Base-by-base conservation (phyloP, 2,113 vertebrate species). In the Platysteira castanea region DNA sequence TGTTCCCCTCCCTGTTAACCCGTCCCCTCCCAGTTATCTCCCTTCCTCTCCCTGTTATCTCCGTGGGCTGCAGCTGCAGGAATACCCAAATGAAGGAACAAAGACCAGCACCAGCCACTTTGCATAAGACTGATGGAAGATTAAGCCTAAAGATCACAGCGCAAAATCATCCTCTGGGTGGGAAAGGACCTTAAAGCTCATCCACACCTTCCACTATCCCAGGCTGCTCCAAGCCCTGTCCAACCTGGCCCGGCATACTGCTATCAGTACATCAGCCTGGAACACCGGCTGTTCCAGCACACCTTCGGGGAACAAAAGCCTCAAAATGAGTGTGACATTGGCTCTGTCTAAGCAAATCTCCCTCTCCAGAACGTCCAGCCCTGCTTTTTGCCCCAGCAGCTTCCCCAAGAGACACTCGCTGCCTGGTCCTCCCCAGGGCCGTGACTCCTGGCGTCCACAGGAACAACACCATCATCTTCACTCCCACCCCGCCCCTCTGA, bases 261-360 rank as follows among this genome's bases (percentile, higher is more conserved):
- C 13, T 1, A 0, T 3, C 47, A 52, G n/a, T n/a, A n/a, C n/a
- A n/a, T n/a, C n/a, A n/a, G n/a, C n/a, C n/a, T n/a, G n/a, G n/a
- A n/a, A n/a, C n/a, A n/a, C n/a, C n/a, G 84, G 30, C 46, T 30
- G 9, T 57, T 13, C 39, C 3, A 19, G 11, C 15, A 24, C 47
- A 35, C 21, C 54, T 39, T 7, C 60, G 7, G 74, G 0, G 3
- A 52, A 39, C 1, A 56, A 33, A 49, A 41, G 27, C 50, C 50
- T 33, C 52, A 41, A 20, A 9, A 20, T 0, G 6, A 50, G 10
- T 1, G 8, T 1, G 13, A 54, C 15, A 27, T 3, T 4, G 7
- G 8, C 22, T 54, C 37, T 24, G 9, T 11, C 47, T 15, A 15
- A 54, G 4, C 2, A 21, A 35, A 9, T 6, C 31, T 28, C 37